Percentiles rank a stretch among this genome's conserved stretches.
Evolutionary conservation across 2,888 invertebrate genomes (phyloP).

Genomic region (Serripes groenlandicus): DNA sequence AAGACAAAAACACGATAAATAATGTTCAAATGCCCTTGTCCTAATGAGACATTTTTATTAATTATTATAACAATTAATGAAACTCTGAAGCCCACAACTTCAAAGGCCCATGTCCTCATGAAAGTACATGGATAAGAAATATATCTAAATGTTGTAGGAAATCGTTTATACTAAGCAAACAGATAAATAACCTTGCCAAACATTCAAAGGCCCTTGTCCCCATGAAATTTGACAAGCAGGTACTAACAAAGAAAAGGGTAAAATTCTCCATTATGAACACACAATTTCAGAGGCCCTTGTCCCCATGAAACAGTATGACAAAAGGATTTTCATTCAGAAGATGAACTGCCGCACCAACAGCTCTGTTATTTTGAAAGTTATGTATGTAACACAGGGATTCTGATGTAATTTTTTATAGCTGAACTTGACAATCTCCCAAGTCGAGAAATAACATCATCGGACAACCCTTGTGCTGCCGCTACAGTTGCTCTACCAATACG

Average conservation of each 20-base stretch:
- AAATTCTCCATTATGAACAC: too few relatives aligned
- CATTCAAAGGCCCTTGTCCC: not conserved
- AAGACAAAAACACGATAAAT: too few relatives aligned
- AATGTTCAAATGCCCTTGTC: constrained; percentile 1
- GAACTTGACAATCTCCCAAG: not conserved
- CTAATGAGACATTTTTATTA: constrained; percentile 1
- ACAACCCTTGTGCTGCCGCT: constrained; percentile 5
- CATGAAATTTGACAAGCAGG: not conserved
- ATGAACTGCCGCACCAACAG: too few relatives aligned
- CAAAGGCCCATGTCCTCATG: too few relatives aligned
- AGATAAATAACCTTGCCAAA: too few relatives aligned
- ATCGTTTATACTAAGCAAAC: too few relatives aligned
- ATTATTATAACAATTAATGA: too few relatives aligned
- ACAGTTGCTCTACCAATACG: constrained; percentile 22
- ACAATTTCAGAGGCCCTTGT: too few relatives aligned
- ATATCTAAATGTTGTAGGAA: not conserved
- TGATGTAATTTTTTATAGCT: constrained; percentile 6
- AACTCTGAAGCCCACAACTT: too few relatives aligned
- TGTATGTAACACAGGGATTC: not conserved
- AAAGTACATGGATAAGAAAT: not conserved
- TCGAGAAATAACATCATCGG: not conserved
- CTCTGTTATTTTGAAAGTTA: too few relatives aligned
- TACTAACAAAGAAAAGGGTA: not conserved
- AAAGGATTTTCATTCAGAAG: too few relatives aligned
- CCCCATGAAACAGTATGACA: too few relatives aligned